A percentile compares a stretch with the other conserved stretches of the same genome.
phyloP scores from a whole-genome alignment of 53 echinoderm and acorn worm genomes.

The Astropecten irregularis region DNA sequence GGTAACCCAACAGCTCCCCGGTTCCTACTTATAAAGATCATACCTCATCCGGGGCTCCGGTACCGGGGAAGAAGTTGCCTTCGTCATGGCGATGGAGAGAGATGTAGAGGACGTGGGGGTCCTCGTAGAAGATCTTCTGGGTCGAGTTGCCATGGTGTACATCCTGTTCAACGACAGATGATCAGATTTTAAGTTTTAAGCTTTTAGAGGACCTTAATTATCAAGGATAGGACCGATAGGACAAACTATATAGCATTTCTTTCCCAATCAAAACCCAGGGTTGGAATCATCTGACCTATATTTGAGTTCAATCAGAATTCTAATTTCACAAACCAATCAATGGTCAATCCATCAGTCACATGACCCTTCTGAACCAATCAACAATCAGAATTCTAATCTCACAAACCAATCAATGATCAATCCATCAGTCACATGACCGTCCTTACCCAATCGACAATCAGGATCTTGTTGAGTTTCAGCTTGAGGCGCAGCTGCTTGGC shows the following conservation, averaged over 20 bases:
- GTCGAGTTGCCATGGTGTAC: slow-evolving; percentile 99
- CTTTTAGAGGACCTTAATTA: no score
- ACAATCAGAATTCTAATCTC: background rate
- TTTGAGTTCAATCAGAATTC: background rate
- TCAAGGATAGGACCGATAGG: no score
- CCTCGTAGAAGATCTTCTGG: slow-evolving; percentile 99
- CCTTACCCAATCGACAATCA: slow-evolving; percentile 97
- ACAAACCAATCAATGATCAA: background rate
- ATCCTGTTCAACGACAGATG: slow-evolving; percentile 66
- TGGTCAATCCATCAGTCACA: background rate
- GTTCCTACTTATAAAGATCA: no score
- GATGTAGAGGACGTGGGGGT: slow-evolving; percentile 94
- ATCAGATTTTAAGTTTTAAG: no score
- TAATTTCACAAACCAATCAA: background rate
- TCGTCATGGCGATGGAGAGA: slow-evolving; percentile 96
- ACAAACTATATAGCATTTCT: no score
- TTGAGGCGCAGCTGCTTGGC: slow-evolving; percentile 97
- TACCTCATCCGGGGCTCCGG: slow-evolving; percentile 98
- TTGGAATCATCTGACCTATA: no score
- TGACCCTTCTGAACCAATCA: background rate
- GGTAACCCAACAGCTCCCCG: no score
- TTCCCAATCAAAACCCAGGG: no score
- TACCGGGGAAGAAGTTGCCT: slow-evolving; percentile 99
- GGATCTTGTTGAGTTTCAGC: slow-evolving; percentile 97
- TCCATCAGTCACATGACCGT: background rate